These are phyloP conservation scores for Bradysia coprophila DNA, from an alignment of 1,140 invertebrate species.

Conservation along the genomic window DNA sequence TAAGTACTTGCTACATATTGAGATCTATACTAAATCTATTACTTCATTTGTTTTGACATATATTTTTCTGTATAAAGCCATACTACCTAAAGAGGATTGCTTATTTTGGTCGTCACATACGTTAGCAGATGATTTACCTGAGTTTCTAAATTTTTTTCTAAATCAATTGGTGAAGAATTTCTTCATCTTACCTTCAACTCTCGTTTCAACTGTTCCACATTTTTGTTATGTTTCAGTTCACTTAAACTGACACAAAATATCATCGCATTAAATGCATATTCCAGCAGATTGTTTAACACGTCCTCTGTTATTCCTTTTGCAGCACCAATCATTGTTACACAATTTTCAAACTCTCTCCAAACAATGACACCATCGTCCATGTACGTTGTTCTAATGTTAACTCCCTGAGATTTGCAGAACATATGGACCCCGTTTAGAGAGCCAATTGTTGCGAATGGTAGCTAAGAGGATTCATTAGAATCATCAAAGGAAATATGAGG, in stretches of 20 bases:
- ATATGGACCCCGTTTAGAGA: conserved; percentile 70
- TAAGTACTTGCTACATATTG: no score
- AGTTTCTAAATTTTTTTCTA: no score
- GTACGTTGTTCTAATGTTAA: conserved; percentile 39
- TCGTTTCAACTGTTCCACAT: conserved; percentile 46
- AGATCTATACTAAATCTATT: no score
- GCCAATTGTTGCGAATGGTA: conserved; percentile 61
- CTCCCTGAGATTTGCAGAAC: conserved; percentile 53
- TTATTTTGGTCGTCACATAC: no score
- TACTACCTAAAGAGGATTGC: no score
- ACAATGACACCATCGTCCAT: conserved; percentile 44
- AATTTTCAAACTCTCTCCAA: conserved; percentile 52
- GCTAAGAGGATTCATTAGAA: conserved; percentile 27
- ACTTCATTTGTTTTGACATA: no score
- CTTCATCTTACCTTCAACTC: conserved; percentile 30
- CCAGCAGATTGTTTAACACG: conserved; percentile 35
- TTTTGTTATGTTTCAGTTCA: conserved; percentile 42
- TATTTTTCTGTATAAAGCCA: no score
- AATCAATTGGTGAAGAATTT: neutral
- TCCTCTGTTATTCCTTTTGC: conserved; percentile 33
- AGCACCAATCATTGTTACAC: conserved; percentile 32
- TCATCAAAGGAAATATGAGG: conserved; percentile 4
- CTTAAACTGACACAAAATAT: conserved; percentile 52
- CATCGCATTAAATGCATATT: conserved; percentile 46
- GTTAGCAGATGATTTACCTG: no score